Percentiles rank a stretch among this genome's conserved stretches.
Conservation (phyloP, 2,888 invertebrate genomes). For the Hoplodrina blanda region DNA sequence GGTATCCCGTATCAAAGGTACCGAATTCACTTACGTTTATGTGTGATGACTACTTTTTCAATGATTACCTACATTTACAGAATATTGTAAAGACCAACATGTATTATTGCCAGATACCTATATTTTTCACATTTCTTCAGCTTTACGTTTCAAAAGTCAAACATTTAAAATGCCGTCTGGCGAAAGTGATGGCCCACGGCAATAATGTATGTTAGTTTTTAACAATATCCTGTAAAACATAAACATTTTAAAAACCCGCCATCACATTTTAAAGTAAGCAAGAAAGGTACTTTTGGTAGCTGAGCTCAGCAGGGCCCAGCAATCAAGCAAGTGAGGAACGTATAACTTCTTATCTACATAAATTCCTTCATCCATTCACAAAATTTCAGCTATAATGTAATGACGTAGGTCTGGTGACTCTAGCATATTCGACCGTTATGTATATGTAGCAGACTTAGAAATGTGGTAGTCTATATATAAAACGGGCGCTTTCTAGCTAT, state of each 20-base stretch:
- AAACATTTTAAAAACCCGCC: no score
- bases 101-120: no score
- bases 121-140: not conserved
- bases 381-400: not conserved
- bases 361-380: not conserved
- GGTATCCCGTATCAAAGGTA: not conserved
- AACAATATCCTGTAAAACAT: no score
- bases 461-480: not conserved
- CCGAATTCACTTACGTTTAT: not conserved
- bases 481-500: not conserved
- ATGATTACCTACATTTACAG: no score
- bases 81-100: no score
- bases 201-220: not conserved
- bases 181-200: not conserved
- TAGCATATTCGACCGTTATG: not conserved
- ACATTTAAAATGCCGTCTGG: not conserved
- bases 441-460: slow-evolving; percentile 27
- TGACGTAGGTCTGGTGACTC: not conserved
- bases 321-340: no score
- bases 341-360: no score
- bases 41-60: not conserved
- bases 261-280: no score
- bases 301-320: no score
- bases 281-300: no score
- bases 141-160: not conserved